Evolutionary conservation across 1,140 invertebrate genomes (phyloP), one percentile per base, ranked within the genome.

Genomic region (Drosophila erecta): DNA sequence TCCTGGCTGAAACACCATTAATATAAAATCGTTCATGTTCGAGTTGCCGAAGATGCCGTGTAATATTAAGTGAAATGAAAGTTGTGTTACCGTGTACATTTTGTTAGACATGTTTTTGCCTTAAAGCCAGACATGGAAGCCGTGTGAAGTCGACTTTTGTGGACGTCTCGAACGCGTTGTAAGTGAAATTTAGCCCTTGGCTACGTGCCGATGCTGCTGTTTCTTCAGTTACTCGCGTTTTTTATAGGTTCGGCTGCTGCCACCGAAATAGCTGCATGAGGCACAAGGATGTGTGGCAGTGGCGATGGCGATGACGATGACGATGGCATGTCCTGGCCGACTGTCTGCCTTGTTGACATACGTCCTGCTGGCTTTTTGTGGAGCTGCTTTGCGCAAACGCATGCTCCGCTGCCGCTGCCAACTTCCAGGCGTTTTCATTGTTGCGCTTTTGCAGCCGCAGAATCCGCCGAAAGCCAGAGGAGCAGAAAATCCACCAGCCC

Each of bases 371-470:
- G 33, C 64, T 59, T 17, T 49, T 46, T 38, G 43, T 17, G 71
- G 27, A 33, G 50, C 49, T 49, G 57, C 57, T 79, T 69, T 86
- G 83, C 84, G 83, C 84, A 89, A 50, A 83, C 76, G 79, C 83
- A 83, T 56, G 74, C 65, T 75, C 46, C 62, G 78, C 4, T 4
- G 24, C 75, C 14, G 14, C 24, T 87, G 84, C 76, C 84, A 71
- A 60, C 76, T 87, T 87, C 83, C 83, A 87, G 85, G 79, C 79
- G 76, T 53, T 74, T 76, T 70, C 71, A 87, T 86, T 86, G 84
- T 87, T 87, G 84, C 84, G 84, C 84, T 87, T 89, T 90, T 84
- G 65, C 79, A 64, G 75, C 43, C 57, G 22, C 57, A 57, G 56
- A 46, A 49, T 53, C 49, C 27, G 46, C 15, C 30, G 35, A 15